Base-by-base conservation (phyloP, 2,113 vertebrate genomes). In the Pseudopipra pipra region DNA sequence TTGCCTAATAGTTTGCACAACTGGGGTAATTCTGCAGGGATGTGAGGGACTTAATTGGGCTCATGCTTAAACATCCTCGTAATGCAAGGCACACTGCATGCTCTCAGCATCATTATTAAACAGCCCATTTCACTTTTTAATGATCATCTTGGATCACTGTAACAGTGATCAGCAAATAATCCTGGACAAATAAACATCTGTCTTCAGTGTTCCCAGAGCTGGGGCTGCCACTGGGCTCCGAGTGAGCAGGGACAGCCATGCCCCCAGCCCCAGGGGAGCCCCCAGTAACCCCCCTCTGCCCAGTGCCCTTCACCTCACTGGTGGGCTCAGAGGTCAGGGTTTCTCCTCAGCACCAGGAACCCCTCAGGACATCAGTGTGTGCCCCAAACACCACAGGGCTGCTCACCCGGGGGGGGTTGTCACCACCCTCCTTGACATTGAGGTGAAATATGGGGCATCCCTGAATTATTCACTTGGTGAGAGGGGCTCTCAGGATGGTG, bases 71-170 rank as follows among this genome's bases (percentile, higher is more conserved):
- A 95, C 88, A 83, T 49, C 90, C 96, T 90, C 14, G 7, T 95
- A 96, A 96, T 73, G 93, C 0, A 65, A 93, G 74, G 93, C 96
- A 12, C 95, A 23, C 94, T 55, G 93, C 65, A 41, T n/a, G 90
- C 87, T 77, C 87, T 17, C 59, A 91, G 89, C 91, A 2, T 87
- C 91, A 11, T 93, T 96, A 97, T 97, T 97, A 93, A 97, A 79
- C 97, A 97, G 95, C 92, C 97, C 97, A 96, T 97, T 97, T 86
- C 96, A 43, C 93, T 93, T 97, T 96, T 96, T 97, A 97, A 97
- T 92, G 95, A 96, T 90, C 96, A 56, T 71, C 87, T 65, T 28
- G 93, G 88, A 93, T 95, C 91, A 14, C 87, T 47, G 18, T 62
- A 86, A 41, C 94, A 59, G 56, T 0, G 44, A 93, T 86, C 97